Evolutionary conservation across 2,113 vertebrate genomes (phyloP).

Genomic region (Phaethornis superciliosus): DNA sequence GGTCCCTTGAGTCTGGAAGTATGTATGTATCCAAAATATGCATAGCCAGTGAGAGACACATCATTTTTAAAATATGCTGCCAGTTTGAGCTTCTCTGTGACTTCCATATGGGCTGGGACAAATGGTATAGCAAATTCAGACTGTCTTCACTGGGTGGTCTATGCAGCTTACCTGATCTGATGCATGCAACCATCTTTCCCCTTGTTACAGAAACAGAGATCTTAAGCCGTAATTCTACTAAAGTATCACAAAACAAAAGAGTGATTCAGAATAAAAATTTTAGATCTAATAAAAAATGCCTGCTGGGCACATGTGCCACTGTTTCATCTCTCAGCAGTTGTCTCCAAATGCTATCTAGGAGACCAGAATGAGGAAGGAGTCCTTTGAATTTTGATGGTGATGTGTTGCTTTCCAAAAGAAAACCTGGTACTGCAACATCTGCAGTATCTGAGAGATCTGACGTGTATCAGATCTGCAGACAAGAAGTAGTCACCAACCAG

Average conservation of each 20-base stretch:
- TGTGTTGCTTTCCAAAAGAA: not conserved
- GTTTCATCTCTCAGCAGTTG: not conserved
- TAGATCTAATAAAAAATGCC: not conserved
- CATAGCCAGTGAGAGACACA: not conserved
- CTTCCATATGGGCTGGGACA: not conserved
- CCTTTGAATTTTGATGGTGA: not conserved
- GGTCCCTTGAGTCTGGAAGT: not conserved
- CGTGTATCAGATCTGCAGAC: not conserved
- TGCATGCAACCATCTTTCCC: not conserved
- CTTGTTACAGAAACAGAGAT: not conserved
- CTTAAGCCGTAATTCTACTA: not conserved
- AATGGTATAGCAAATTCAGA: not conserved
- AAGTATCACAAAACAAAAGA: not conserved
- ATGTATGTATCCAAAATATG: not conserved
- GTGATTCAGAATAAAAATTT: not conserved
- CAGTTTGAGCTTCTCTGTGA: not conserved
- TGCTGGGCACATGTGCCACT: not conserved
- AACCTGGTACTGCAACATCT: not conserved
- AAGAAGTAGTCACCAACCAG: not conserved
- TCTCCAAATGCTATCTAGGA: not conserved
- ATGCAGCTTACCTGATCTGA: not conserved
- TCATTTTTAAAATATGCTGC: not conserved
- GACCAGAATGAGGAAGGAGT: not conserved
- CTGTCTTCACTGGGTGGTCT: not conserved
- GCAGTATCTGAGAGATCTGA: not conserved